Percentiles rank a stretch among this genome's conserved stretches.
phyloP scores from a whole-genome alignment of 2,797 vertebrate genomes.

The Gymnothorax reevesii region DNA sequence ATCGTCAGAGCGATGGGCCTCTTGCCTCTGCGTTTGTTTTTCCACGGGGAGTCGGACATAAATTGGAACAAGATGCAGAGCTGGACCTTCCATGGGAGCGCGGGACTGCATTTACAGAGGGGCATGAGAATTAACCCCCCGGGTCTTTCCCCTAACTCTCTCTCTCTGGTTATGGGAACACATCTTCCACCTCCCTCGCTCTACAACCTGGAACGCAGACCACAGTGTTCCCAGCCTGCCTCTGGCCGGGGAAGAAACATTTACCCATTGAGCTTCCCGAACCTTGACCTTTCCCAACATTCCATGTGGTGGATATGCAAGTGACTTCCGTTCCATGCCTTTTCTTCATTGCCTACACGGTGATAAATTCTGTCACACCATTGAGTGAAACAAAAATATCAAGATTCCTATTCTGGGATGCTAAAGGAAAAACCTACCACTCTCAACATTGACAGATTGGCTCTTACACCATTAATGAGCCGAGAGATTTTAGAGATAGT shows the following conservation, averaged over 20 bases:
- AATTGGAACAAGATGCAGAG: slow-evolving; percentile 76
- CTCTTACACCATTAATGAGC: neutral
- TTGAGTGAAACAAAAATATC: neutral
- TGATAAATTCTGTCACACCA: neutral
- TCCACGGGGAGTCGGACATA: slow-evolving; percentile 54
- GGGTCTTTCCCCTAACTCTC: slow-evolving; percentile 29
- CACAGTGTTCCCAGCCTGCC: neutral
- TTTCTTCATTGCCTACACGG: neutral
- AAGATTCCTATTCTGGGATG: neutral
- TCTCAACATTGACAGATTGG: neutral
- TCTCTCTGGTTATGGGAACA: neutral
- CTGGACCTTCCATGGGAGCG: slow-evolving; percentile 65
- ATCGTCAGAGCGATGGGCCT: slow-evolving; percentile 59
- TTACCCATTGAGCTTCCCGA: neutral
- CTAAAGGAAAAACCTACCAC: neutral
- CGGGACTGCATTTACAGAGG: slow-evolving; percentile 42
- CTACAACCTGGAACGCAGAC: neutral
- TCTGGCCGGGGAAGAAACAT: neutral
- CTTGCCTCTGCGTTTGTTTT: slow-evolving; percentile 55
- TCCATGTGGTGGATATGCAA: neutral
- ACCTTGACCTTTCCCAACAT: slow-evolving; percentile 2
- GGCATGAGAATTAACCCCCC: slow-evolving; percentile 47
- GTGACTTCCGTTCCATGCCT: neutral
- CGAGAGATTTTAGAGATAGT: neutral
- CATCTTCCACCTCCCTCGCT: neutral